phyloP scores from a whole-genome alignment of 2,797 vertebrate species.

The Muscicapa comitata region DNA sequence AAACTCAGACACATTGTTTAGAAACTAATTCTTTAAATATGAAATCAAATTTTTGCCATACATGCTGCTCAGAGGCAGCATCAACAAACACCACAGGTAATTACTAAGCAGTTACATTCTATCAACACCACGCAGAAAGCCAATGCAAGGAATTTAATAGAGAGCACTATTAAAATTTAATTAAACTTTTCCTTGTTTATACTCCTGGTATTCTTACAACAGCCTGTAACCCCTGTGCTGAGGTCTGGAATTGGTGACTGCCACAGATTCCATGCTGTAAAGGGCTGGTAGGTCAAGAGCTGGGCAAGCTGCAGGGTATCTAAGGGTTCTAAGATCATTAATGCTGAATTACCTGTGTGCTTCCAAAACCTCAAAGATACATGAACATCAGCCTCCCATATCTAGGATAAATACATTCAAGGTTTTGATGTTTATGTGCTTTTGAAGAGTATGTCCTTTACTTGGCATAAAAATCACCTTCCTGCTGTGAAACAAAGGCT shows the following conservation, averaged over 20 bases:
- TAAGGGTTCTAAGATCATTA: background rate
- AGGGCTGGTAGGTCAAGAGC: background rate
- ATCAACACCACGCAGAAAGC: background rate
- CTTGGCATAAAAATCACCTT: background rate
- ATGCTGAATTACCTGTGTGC: background rate
- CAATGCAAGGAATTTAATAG: background rate
- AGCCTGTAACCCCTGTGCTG: background rate
- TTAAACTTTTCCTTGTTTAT: background rate
- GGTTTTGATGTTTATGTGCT: background rate
- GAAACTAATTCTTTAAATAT: background rate
- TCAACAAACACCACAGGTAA: background rate
- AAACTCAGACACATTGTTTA: background rate
- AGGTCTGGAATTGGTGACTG: background rate
- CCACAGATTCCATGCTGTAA: background rate
- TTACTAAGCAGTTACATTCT: background rate
- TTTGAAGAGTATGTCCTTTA: background rate
- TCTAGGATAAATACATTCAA: background rate
- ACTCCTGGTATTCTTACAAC: background rate
- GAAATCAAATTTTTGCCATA: background rate
- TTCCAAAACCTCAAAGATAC: background rate
- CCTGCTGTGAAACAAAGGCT: background rate
- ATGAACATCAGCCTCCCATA: accelerated
- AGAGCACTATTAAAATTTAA: background rate
- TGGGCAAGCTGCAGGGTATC: background rate
- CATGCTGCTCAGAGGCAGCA: background rate